phyloP scores from a whole-genome alignment of 2,113 vertebrate genomes.

The Semicossyphus pulcher region DNA sequence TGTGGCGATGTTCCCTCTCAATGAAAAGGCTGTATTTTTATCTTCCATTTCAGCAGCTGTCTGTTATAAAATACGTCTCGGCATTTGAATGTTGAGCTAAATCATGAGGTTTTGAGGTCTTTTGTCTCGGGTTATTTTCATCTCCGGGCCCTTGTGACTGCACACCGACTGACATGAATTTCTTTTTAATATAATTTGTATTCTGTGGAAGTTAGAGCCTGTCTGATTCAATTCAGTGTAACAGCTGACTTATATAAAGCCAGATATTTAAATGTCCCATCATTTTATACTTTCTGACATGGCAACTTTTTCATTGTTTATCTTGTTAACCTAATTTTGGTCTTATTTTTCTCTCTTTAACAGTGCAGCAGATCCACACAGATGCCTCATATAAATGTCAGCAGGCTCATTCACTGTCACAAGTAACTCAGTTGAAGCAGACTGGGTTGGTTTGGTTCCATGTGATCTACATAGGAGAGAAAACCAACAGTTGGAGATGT shows the following conservation, averaged over 20 bases:
- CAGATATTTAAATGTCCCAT: neutral
- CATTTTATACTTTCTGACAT: neutral
- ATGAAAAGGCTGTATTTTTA: conserved; percentile 29
- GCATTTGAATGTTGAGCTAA: conserved; percentile 3
- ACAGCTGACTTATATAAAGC: neutral
- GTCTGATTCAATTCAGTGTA: neutral
- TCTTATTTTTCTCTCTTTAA: neutral
- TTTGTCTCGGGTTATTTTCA: neutral
- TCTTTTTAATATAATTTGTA: conserved; percentile 4
- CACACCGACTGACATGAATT: conserved; percentile 4
- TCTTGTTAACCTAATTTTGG: neutral
- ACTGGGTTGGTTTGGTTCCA: neutral
- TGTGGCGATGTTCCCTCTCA: conserved; percentile 19
- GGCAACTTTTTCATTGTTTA: neutral
- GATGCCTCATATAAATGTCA: conserved; percentile 12
- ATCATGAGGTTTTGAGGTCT: conserved; percentile 15
- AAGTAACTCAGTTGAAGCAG: neutral
- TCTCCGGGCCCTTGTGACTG: neutral
- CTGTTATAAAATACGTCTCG: conserved; percentile 33
- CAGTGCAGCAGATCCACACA: neutral
- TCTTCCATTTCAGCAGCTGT: conserved; percentile 34
- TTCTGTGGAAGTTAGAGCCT: neutral
- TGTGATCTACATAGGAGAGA: conserved; percentile 34
- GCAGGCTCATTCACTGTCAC: conserved; percentile 2
- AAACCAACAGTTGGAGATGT: conserved; percentile 30